Evolutionary conservation across 2,797 vertebrate species (phyloP), one percentile per base, ranked within the genome.

Genomic region (Steatocranus sp.): DNA sequence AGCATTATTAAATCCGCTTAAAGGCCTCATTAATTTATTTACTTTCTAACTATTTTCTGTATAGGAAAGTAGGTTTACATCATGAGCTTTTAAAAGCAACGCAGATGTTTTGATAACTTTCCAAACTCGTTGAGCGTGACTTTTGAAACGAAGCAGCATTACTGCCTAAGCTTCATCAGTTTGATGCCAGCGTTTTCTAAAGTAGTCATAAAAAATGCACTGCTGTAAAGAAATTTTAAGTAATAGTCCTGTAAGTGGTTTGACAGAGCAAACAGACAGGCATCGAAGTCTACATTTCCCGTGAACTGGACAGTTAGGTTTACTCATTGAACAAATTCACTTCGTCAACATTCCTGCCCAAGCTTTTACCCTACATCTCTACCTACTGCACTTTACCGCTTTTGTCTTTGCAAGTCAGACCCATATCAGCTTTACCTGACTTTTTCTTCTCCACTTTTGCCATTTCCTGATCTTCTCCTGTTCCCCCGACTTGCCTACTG

Each of bases 401-500:
- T 30, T 73, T 8, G 6, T 61, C 8, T 70, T 73, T 75, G 41
- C 92, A 92, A 73, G 15, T 73, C 25, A 8, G 93, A 87, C 92
- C 95, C 79, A 95, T 86, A 91, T 94, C 80, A 82, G 83, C 88
- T 84, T 86, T 90, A 50, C 73, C 83, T 76, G 43, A 46, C 76
- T 73, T 50, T 86, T 75, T 77, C 53, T 76, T 76, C 43, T 73
- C 41, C 48, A 10, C 51, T 38, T 49, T 51, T 79, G 15, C 25
- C 8, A 30, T 14, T 63, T 20, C 88, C 49, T 74, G 58, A 73
- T 70, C 34, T 20, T 83, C 43, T 85, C 10, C 61, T 70, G 3
- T 82, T 68, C 20, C 93, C 91, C 94, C 93, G 88, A 90, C 94
- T 93, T 94, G 92, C 76, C 93, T 91, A 85, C 78, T 95, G 90